phyloP scores from a whole-genome alignment of 2,888 invertebrate species.

The Hyalella azteca region DNA sequence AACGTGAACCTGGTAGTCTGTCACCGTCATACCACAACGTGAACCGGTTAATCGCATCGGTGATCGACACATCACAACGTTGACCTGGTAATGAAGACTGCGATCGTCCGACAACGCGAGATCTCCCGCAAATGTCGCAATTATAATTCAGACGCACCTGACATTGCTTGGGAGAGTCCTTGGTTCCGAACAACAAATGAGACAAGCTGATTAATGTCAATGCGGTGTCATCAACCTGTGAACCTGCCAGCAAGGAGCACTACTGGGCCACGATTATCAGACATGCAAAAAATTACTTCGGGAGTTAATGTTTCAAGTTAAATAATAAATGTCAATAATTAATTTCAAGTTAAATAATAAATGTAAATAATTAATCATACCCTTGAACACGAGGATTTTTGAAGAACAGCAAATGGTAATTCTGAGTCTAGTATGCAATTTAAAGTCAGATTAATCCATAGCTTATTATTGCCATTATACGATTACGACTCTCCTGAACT shows the following conservation, averaged over 20 bases:
- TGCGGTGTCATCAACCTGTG: not conserved
- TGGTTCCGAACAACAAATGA: slow-evolving; percentile 1
- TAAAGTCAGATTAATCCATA: too few species aligned
- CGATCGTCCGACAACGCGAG: not conserved
- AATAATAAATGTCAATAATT: not conserved
- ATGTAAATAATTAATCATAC: not conserved
- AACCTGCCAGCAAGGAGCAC: not conserved
- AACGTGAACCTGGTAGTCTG: not conserved
- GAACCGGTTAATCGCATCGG: not conserved
- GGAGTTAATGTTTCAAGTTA: not conserved
- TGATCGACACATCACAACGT: not conserved
- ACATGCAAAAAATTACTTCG: not conserved
- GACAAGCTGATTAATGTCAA: not conserved
- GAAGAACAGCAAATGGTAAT: too few species aligned
- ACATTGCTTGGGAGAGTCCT: slow-evolving; percentile 14
- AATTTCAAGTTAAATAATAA: not conserved
- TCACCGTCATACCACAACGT: not conserved
- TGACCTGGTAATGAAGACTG: not conserved
- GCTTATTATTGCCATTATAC: too few species aligned
- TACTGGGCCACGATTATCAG: not conserved
- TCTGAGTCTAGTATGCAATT: too few species aligned
- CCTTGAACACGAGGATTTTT: too few species aligned
- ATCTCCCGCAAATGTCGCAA: not conserved
- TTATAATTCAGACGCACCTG: not conserved
- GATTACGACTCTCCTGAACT: too few species aligned